Evolutionary conservation across 2,797 vertebrate genomes (phyloP), one percentile per base, ranked within the genome.

Genomic region (Xenentodon cancila): DNA sequence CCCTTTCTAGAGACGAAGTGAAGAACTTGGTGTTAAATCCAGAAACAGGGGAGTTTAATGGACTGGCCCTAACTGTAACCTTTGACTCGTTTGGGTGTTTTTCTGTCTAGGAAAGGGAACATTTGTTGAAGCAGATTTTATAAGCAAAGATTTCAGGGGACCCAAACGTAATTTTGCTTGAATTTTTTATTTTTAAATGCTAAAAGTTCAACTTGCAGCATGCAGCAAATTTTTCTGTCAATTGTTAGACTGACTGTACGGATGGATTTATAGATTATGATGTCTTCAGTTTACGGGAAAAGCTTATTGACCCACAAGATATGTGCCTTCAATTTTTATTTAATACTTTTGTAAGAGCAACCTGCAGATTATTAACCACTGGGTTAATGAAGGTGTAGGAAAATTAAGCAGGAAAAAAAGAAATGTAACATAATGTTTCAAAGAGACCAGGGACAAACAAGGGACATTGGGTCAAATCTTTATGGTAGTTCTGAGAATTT

Each of bases 111-210:
- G 32, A 32, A 7, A 52, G 20, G 7, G 9, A 44, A 15, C 8
- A 4, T 37, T 37, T 47, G n/a, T 21, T 25, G 17, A 9, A 17
- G 16, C 30, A 34, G 16, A n/a, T 46, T 63, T 58, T 34, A 21
- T 18, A 16, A 34, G 48, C 13, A 3, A 12, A 20, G 15, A 20
- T 53, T 66, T 17, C 32, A 32, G 7, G 9, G 47, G 19, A 49
- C 8, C 44, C 15, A 55, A 63, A 47, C 16, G 48, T 17, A 25
- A n/a, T 22, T 72, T 58, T 32, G 19, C 32, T 59, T 58, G 22
- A 1, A 18, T 56, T 52, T 43, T 15, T 1, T 9, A 19, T 25
- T 19, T 34, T 16, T n/a, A 13, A 37, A 25, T 57, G 1, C 4
- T 58, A 48, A 13, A 46, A 32, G 7, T 9, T 48, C 4, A 19